These are phyloP conservation scores for Diprion similis DNA, from an alignment of 1,140 invertebrate species.

Conservation along the genomic window DNA sequence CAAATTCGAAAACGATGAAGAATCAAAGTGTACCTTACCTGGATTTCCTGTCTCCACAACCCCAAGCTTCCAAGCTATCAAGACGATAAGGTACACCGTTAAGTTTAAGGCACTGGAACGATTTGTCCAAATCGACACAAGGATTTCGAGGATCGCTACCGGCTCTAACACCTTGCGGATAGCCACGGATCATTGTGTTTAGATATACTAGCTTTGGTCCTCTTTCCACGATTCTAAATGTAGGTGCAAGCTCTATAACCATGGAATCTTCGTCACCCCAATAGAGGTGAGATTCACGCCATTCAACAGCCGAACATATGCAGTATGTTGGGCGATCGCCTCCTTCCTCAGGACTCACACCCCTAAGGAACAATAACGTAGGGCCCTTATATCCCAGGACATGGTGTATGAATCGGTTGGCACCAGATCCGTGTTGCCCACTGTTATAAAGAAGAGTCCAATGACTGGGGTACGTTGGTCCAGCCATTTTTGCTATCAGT, in stretches of 20 bases:
- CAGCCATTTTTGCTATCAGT: conserved; percentile 48
- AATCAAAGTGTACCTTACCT: conserved; percentile 43
- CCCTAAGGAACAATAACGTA: conserved; percentile 78
- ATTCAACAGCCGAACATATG: conserved; percentile 79
- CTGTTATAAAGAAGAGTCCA: conserved; percentile 88
- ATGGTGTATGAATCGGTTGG: conserved; percentile 88
- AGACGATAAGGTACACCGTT: conserved; percentile 64
- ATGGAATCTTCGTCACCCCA: conserved; percentile 82
- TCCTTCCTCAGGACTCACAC: conserved; percentile 41
- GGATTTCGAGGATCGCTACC: conserved; percentile 80
- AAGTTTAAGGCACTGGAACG: conserved; percentile 51
- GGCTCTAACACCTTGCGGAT: conserved; percentile 83
- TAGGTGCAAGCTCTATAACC: conserved; percentile 81
- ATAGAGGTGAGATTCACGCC: conserved; percentile 85
- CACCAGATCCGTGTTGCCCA: conserved; percentile 81
- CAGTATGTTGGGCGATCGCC: conserved; percentile 77
- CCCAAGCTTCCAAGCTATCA: conserved; percentile 78
- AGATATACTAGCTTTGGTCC: conserved; percentile 83
- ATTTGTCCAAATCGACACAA: conserved; percentile 69
- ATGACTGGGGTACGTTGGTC: conserved; percentile 70
- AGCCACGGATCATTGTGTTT: conserved; percentile 82
- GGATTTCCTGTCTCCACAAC: conserved; percentile 76
- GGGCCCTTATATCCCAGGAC: conserved; percentile 85
- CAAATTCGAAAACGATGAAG: conserved; percentile 1
- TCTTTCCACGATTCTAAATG: conserved; percentile 72